Conservation (phyloP, 2,113 vertebrate genomes). For the Thryonomys swinderianus region DNA sequence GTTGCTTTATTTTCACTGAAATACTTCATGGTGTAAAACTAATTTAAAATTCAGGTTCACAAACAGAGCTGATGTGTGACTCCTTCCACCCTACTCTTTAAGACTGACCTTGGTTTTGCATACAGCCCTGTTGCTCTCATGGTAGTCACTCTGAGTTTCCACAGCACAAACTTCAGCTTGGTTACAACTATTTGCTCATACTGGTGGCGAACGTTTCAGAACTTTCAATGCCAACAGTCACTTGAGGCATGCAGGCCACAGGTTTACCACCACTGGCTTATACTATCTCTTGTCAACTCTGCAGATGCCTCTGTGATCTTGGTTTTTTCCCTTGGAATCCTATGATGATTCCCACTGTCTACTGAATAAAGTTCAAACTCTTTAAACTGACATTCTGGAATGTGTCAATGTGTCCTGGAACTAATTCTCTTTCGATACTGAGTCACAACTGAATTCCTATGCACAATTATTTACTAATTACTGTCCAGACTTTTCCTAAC, state of each 20-base stretch:
- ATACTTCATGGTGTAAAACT: not conserved
- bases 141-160: too few relatives aligned
- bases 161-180: not conserved
- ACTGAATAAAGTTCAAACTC: not conserved
- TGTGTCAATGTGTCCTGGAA: not conserved
- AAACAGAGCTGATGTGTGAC: not conserved
- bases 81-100: not conserved
- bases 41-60: conserved; percentile 30
- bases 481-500: not conserved
- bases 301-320: not conserved
- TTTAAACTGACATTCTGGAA: not conserved
- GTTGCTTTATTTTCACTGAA: not conserved
- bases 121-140: not conserved
- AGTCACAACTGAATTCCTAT: not conserved
- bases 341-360: not conserved
- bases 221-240: not conserved
- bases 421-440: not conserved
- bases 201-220: not conserved
- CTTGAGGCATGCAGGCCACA: not conserved
- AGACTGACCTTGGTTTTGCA: not conserved
- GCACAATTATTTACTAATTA: not conserved
- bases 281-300: not conserved
- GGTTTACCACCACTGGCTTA: not conserved
- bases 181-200: not conserved
- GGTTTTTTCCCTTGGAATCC: not conserved